Base-by-base conservation (phyloP, 1,140 invertebrate species). In the Eulimnadia texana region DNA sequence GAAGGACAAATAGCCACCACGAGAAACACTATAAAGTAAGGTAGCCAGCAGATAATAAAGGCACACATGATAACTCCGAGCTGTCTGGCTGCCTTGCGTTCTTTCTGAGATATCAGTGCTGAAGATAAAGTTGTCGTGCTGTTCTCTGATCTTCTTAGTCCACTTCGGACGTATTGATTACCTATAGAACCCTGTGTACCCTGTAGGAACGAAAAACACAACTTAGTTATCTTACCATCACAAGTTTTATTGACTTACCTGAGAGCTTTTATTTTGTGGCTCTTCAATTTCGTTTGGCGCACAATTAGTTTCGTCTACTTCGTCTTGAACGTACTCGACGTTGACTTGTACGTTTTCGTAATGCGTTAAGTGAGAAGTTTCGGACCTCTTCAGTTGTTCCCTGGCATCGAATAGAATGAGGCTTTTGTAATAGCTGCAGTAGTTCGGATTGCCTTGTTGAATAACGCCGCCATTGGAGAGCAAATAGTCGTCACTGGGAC, bases 11-110 rank as follows among this genome's bases (percentile, higher is more conserved):
- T 78, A 2, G 82, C 80, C 20, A 81, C 76, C 22, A 83, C 79
- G 28, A 81, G 72, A 66, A 82, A 83, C 1, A 80, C 71, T 54
- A 80, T 77, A 65, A 83, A 82, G 68, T 83, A 83, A 3, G 81
- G 81, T 16, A 83, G 68, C 75, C 82, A 83, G 67, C 81, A 83
- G 3, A 81, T 67, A 3, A 80, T 76, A 68, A 83, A 83, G 0
- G 80, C 82, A 6, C 80, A 80, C 70, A 83, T 79, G 61, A 83
- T 83, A 9, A 83, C 80, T 1, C 80, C 81, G 13, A 83, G 72
- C 66, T 82, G 82, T 51, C 79, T 70, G 1, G 81, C 82, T 3
- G 81, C 81, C 69, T 83, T 79, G 64, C 80, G 80, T 63, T 82
- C 80, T 63, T 80, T 80, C 23, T 71, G 71, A 10, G 53, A 54